A percentile compares a stretch with the other conserved stretches of the same genome.
Evolutionary conservation across 37 sponge, comb jelly and placozoan species (phyloP).

Genomic region (Ephydatia muelleri): DNA sequence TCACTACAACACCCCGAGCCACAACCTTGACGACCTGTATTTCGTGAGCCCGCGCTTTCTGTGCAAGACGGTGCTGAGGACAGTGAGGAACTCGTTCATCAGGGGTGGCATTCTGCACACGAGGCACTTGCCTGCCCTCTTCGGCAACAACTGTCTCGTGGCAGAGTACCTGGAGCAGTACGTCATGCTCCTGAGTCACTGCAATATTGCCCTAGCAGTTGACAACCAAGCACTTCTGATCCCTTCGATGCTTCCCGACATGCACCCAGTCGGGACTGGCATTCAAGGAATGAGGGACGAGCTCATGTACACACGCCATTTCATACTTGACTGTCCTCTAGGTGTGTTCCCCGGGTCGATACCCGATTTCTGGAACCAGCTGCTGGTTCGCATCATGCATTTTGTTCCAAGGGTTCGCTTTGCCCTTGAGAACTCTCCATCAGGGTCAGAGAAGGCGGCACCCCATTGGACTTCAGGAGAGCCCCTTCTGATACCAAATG

Average conservation of each 20-base stretch:
- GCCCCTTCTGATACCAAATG: not conserved
- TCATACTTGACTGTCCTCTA: not conserved
- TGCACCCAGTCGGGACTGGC: not conserved
- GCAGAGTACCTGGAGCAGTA: slow-evolving; percentile 60
- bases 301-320: not conserved
- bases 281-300: not conserved
- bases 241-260: slow-evolving; percentile 59
- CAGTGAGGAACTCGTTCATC: slow-evolving; percentile 62
- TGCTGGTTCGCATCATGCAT: not conserved
- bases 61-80: slow-evolving; percentile 68
- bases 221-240: slow-evolving; percentile 51
- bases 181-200: slow-evolving; percentile 54
- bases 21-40: slow-evolving; percentile 65
- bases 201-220: slow-evolving; percentile 73
- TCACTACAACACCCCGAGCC: slow-evolving; percentile 55
- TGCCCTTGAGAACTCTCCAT: not conserved
- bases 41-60: slow-evolving; percentile 70
- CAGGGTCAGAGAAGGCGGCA: not conserved
- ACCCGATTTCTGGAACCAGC: not conserved
- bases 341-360: not conserved
- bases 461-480: not conserved
- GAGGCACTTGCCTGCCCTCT: slow-evolving; percentile 24
- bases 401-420: not conserved
- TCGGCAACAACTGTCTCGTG: slow-evolving; percentile 41
- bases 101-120: slow-evolving; percentile 65